Evolutionary conservation across 2,888 invertebrate genomes (phyloP).

Genomic region (Agrochola lychnidis): DNA sequence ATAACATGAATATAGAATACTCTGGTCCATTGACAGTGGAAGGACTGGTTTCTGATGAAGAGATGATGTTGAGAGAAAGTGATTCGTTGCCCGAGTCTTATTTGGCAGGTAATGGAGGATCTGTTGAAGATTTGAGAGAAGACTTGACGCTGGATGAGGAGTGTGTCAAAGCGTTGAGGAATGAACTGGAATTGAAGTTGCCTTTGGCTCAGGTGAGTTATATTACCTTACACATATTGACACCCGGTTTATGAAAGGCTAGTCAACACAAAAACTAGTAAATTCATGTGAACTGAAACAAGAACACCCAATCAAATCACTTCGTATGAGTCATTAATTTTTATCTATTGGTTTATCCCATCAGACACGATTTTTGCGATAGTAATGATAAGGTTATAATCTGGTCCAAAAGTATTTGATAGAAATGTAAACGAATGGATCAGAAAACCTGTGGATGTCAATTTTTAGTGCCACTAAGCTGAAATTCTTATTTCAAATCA

Average conservation of each 20-base stretch:
- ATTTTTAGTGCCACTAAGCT: background rate
- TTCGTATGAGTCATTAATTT: background rate
- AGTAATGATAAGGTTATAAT: slow-evolving; percentile 4
- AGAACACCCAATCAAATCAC: background rate
- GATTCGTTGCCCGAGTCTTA: slow-evolving; percentile 79
- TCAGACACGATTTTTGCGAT: background rate
- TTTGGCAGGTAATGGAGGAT: slow-evolving; percentile 88
- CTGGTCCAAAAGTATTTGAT: background rate
- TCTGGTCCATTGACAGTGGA: slow-evolving; percentile 85
- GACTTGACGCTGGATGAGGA: slow-evolving; percentile 92
- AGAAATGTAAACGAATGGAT: background rate
- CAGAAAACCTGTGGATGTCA: background rate
- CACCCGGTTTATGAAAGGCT: too few species aligned
- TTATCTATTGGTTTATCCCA: background rate
- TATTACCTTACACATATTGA: background rate
- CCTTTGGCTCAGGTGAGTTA: slow-evolving; percentile 92
- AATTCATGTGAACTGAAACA: background rate
- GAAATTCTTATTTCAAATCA: background rate
- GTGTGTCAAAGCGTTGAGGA: slow-evolving; percentile 93
- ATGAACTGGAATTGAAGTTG: slow-evolving; percentile 93
- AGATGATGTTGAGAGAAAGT: slow-evolving; percentile 72
- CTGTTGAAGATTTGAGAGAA: slow-evolving; percentile 89
- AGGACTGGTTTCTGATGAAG: slow-evolving; percentile 77
- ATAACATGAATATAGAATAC: slow-evolving; percentile 88
- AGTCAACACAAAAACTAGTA: background rate